Evolutionary conservation across 37 sponge, comb jelly and placozoan genomes (phyloP).

Genomic region (Spongia lamella): DNA sequence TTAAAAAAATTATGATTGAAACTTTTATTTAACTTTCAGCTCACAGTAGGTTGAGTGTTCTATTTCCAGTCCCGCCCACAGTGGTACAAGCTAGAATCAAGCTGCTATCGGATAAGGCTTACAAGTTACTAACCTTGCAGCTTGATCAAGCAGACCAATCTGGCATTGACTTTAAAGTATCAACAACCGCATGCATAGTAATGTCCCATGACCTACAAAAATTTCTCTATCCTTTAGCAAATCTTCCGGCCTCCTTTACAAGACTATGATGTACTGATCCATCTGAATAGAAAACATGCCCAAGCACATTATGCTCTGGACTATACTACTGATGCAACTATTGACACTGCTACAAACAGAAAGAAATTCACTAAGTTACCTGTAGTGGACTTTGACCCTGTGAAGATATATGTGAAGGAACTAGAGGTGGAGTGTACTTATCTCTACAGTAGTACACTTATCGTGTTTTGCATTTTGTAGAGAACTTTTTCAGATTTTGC

Average conservation of each 20-base stretch:
- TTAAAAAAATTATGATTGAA: too few species aligned
- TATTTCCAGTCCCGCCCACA: too few species aligned
- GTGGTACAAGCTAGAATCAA: conserved; percentile 6
- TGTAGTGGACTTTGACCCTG: conserved; percentile 84
- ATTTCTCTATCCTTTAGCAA: conserved; percentile 45
- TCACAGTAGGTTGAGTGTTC: too few species aligned
- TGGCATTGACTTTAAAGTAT: conserved; percentile 10
- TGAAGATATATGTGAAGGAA: conserved; percentile 54
- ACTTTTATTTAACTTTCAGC: too few species aligned
- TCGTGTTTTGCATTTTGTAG: conserved; percentile 31
- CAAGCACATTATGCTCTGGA: conserved; percentile 59
- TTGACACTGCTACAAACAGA: neutral
- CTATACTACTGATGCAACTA: conserved; percentile 1
- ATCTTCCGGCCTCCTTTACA: conserved; percentile 77
- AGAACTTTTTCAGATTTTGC: conserved; percentile 71
- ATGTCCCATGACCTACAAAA: neutral
- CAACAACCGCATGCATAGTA: neutral
- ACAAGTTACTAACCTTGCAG: conserved; percentile 38
- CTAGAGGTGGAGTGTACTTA: conserved; percentile 60
- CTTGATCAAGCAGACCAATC: neutral
- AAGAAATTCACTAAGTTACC: conserved; percentile 53
- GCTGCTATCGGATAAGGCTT: conserved; percentile 50
- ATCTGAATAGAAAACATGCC: conserved; percentile 60
- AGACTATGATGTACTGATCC: conserved; percentile 82
- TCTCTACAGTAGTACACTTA: too few species aligned